phyloP scores from a whole-genome alignment of 2,888 invertebrate species.

The Phyto melanocephala region DNA sequence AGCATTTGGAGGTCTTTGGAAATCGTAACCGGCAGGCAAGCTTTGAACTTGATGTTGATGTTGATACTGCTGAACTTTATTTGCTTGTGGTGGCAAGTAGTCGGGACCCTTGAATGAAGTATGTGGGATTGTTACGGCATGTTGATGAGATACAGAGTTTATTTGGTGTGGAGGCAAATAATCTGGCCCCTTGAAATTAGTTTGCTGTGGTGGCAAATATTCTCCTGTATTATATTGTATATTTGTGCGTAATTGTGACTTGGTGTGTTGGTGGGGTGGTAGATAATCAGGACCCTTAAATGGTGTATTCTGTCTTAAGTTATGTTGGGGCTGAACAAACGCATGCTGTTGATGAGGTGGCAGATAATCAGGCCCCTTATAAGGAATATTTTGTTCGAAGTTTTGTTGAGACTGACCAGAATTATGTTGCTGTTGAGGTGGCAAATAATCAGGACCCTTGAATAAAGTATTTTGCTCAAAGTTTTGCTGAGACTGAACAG shows the following conservation, averaged over 20 bases:
- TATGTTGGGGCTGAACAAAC: too few species aligned
- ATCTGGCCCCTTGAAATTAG: conserved; percentile 30
- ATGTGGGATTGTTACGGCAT: too few species aligned
- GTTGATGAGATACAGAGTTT: too few species aligned
- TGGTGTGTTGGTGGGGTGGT: conserved; percentile 30
- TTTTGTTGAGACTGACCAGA: too few species aligned
- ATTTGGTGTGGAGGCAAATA: conserved; percentile 7
- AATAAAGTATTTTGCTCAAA: neutral
- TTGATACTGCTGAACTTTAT: conserved; percentile 11
- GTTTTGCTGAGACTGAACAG: too few species aligned
- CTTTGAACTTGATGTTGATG: conserved; percentile 12
- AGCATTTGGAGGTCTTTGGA: conserved; percentile 70
- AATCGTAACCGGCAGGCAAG: conserved; percentile 72
- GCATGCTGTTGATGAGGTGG: conserved; percentile 15
- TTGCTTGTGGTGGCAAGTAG: conserved; percentile 38
- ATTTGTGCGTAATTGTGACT: neutral
- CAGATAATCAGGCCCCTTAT: conserved; percentile 29
- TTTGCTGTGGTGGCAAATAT: too few species aligned
- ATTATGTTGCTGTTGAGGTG: conserved; percentile 20
- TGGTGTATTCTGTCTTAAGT: neutral
- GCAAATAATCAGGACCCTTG: conserved; percentile 29
- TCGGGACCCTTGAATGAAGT: conserved; percentile 2
- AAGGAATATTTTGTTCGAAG: neutral
- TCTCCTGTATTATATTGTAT: too few species aligned
- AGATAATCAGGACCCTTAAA: conserved; percentile 16